phyloP scores from a whole-genome alignment of 2,888 invertebrate genomes.

The Parnassius apollo region DNA sequence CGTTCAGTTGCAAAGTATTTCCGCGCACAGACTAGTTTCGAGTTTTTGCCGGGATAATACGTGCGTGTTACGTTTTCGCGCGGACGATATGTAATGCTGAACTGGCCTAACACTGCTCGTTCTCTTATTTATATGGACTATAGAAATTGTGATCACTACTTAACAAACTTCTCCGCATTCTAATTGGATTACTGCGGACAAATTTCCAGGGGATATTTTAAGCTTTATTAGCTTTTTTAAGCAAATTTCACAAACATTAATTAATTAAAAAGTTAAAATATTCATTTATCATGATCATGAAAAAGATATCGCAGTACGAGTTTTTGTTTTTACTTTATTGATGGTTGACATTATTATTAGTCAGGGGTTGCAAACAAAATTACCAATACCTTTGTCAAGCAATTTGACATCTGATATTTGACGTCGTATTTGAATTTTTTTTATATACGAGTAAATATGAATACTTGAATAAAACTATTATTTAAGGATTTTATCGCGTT shows the following conservation, averaged over 20 bases:
- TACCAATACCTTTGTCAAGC: too few species aligned
- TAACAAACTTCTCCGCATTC: conserved; percentile 13
- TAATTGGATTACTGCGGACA: conserved; percentile 22
- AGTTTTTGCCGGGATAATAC: conserved; percentile 15
- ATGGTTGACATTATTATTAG: too few species aligned
- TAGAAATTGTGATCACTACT: conserved; percentile 21
- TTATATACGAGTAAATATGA: too few species aligned
- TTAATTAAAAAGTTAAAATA: background rate
- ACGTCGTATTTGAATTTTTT: too few species aligned
- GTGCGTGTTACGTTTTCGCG: conserved; percentile 25
- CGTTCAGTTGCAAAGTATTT: background rate
- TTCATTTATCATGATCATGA: background rate
- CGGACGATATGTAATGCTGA: conserved; percentile 25
- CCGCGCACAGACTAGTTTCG: conserved; percentile 17
- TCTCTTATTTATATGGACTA: conserved; percentile 28
- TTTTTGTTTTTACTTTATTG: background rate
- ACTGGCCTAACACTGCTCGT: conserved; percentile 26
- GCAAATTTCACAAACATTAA: background rate
- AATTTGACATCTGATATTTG: too few species aligned
- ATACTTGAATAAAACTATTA: too few species aligned
- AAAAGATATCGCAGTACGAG: background rate
- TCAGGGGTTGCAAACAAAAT: too few species aligned
- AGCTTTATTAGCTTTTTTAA: background rate
- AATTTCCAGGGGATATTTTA: background rate
- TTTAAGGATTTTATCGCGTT: too few species aligned